Conservation (phyloP, 2,888 invertebrate species). For the Chymomyza amoena region DNA sequence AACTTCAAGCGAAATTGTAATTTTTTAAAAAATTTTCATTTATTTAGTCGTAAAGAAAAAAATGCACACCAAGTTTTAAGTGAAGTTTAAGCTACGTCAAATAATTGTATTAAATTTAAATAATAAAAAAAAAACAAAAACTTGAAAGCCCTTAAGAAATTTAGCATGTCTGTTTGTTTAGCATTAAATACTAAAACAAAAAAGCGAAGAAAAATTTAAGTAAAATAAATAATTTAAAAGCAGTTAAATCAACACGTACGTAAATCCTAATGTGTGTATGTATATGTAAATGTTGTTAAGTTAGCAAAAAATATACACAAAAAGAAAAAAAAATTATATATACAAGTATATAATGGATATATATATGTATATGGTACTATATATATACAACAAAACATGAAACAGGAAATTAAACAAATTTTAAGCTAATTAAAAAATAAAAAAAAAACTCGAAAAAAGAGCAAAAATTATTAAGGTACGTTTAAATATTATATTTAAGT, state of each 20-base stretch:
- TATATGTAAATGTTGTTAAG: constrained; percentile 70
- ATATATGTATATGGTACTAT: constrained; percentile 48
- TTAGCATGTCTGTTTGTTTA: constrained; percentile 46
- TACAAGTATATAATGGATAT: constrained; percentile 3
- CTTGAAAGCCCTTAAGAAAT: constrained; percentile 30
- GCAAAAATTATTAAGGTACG: constrained; percentile 22
- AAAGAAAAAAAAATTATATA: constrained; percentile 28
- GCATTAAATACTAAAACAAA: constrained; percentile 24
- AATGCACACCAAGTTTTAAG: constrained; percentile 32
- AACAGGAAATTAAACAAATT: constrained; percentile 73
- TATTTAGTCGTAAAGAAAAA: constrained; percentile 39
- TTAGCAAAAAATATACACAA: constrained; percentile 64
- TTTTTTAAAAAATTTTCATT: constrained; percentile 57
- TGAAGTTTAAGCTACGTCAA: constrained; percentile 39
- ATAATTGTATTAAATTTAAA: constrained; percentile 56
- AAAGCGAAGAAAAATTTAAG: not conserved
- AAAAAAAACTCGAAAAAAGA: constrained; percentile 31
- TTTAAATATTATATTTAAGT: constrained; percentile 54
- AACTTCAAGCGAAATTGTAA: constrained; percentile 47
- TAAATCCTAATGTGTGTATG: constrained; percentile 62
- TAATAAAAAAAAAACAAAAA: constrained; percentile 29
- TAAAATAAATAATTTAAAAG: constrained; percentile 36
- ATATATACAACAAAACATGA: constrained; percentile 60
- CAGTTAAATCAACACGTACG: constrained; percentile 46
- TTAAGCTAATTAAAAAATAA: constrained; percentile 66